phyloP scores from a whole-genome alignment of 2,797 vertebrate genomes.

The Synanceia verrucosa region DNA sequence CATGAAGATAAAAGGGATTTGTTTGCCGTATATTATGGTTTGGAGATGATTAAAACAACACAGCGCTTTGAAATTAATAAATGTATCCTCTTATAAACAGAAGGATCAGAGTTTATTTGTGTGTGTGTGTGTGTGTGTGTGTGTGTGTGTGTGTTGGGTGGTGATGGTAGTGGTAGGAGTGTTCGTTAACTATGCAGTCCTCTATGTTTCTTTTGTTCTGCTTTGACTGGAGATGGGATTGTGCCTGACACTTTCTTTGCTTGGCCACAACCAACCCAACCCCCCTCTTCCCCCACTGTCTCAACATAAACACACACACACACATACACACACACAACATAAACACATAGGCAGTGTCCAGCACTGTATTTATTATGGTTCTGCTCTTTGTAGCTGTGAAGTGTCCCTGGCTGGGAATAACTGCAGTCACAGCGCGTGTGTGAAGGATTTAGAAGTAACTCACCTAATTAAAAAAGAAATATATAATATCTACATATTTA shows the following conservation, averaged over 20 bases:
- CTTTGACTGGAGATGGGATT: constrained; percentile 40
- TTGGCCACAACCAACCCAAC: not conserved
- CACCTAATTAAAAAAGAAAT: not conserved
- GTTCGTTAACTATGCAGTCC: not conserved
- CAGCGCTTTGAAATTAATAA: constrained; percentile 18
- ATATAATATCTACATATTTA: not conserved
- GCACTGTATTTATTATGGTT: not conserved
- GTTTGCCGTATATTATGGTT: not conserved
- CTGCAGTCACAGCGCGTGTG: not conserved
- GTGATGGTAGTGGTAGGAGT: not conserved
- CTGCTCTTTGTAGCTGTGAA: not conserved
- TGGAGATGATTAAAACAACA: not conserved
- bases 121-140: not conserved
- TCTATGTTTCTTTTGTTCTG: constrained; percentile 17
- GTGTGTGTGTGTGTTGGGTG: not conserved
- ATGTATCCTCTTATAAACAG: not conserved
- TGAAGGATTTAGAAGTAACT: not conserved
- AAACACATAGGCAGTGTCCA: constrained; percentile 31
- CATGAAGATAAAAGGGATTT: not conserved
- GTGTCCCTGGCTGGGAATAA: not conserved
- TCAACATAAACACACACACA: constrained; percentile 34
- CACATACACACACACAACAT: constrained; percentile 28
- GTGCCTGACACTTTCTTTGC: constrained; percentile 32
- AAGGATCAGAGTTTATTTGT: not conserved
- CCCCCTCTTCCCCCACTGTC: not conserved